These are phyloP conservation scores for Spodoptera litura DNA, from an alignment of 1,140 invertebrate species.

Conservation along the genomic window DNA sequence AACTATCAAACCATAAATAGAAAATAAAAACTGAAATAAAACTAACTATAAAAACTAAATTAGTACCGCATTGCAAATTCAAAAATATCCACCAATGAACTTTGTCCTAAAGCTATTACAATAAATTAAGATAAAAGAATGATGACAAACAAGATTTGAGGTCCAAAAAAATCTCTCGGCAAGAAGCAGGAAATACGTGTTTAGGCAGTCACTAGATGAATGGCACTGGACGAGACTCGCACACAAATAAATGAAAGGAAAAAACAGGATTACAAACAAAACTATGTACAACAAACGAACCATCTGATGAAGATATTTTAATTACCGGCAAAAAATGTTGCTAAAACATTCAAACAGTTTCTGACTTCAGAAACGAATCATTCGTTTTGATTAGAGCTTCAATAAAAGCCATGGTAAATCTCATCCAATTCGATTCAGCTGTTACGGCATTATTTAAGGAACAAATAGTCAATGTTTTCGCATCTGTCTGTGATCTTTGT, in stretches of 20 bases:
- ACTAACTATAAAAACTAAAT: no score
- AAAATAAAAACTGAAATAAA: neutral
- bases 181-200: conserved; percentile 37
- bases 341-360: conserved; percentile 7
- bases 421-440: conserved; percentile 36
- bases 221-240: conserved; percentile 3
- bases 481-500: neutral
- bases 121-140: conserved; percentile 30
- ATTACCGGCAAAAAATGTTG: neutral
- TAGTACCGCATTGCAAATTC: neutral
- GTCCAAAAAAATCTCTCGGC: conserved; percentile 21
- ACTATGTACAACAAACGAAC: neutral
- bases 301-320: neutral
- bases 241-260: conserved; percentile 1
- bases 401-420: conserved; percentile 1
- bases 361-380: neutral
- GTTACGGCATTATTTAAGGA: conserved; percentile 19
- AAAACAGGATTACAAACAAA: conserved; percentile 15
- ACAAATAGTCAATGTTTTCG: conserved; percentile 1
- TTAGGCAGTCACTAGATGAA: conserved; percentile 32
- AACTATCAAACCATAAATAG: neutral
- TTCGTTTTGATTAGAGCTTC: conserved; percentile 1
- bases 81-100: neutral
- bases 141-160: conserved; percentile 32
- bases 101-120: conserved; percentile 1